These are phyloP conservation scores for Heliangelus exortis DNA, from an alignment of 2,797 vertebrate species.

Conservation along the genomic window DNA sequence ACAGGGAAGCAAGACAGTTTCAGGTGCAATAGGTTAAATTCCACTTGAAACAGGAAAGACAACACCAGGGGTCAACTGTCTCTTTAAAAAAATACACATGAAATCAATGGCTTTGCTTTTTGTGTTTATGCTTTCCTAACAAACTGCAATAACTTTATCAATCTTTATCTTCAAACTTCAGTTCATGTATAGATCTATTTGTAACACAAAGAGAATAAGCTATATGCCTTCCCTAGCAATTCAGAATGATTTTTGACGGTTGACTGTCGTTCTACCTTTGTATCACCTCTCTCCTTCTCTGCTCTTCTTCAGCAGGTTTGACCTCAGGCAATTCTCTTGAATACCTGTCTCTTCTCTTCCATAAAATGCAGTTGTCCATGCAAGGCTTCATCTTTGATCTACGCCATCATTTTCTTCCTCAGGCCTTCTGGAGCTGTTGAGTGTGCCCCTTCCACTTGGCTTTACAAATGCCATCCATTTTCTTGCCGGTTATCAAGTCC, in stretches of 20 bases:
- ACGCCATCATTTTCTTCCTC: neutral
- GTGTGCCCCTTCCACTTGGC: neutral
- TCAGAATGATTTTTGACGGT: neutral
- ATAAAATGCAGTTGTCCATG: neutral
- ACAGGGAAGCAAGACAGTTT: neutral
- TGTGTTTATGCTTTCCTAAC: neutral
- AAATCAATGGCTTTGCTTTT: neutral
- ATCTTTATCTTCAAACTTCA: neutral
- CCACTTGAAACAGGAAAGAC: neutral
- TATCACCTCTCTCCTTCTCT: neutral
- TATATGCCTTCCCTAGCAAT: neutral
- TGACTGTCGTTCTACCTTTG: neutral
- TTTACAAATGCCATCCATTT: neutral
- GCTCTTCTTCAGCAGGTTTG: neutral
- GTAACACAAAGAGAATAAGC: neutral
- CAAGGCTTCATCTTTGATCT: neutral
- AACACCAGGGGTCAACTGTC: neutral
- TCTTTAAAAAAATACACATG: neutral
- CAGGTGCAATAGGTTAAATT: neutral
- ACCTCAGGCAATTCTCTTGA: neutral
- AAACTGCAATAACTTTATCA: neutral
- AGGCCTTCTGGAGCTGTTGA: accelerated
- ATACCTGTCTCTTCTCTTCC: neutral
- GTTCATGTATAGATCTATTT: neutral
- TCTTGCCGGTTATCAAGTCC: neutral